A percentile compares a stretch with the other conserved stretches of the same genome.
These are phyloP conservation scores for Corbicula japonica DNA, from an alignment of 2,888 invertebrate genomes.

Conservation along the genomic window DNA sequence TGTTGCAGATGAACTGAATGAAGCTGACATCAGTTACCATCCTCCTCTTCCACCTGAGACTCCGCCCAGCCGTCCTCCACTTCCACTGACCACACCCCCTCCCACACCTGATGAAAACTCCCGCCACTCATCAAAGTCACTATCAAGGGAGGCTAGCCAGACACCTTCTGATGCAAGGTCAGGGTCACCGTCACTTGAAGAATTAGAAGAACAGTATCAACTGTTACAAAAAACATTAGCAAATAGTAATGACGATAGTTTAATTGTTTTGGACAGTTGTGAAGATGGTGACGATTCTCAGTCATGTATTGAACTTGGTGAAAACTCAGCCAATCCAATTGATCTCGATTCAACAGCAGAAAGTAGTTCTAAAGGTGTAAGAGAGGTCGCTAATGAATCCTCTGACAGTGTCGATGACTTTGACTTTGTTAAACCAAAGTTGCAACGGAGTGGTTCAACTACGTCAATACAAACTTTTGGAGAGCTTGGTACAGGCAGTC, in stretches of 20 bases:
- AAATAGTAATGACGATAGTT: slow-evolving; percentile 22
- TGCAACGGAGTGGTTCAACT: slow-evolving; percentile 61
- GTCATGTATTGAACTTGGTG: slow-evolving; percentile 38
- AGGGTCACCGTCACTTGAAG: slow-evolving; percentile 87
- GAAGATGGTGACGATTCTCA: slow-evolving; percentile 52
- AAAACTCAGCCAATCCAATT: slow-evolving; percentile 45
- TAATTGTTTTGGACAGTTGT: slow-evolving; percentile 64
- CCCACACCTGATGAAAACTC: slow-evolving; percentile 58
- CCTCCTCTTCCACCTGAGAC: slow-evolving; percentile 72
- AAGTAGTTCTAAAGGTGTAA: slow-evolving; percentile 31
- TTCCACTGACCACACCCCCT: slow-evolving; percentile 71
- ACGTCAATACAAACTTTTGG: slow-evolving; percentile 72
- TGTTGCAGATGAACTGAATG: slow-evolving; percentile 32
- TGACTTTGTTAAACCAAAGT: slow-evolving; percentile 45
- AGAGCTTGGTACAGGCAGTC: slow-evolving; percentile 71
- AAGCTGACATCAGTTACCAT: slow-evolving; percentile 8
- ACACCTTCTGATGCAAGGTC: slow-evolving; percentile 44
- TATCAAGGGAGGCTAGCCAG: slow-evolving; percentile 46
- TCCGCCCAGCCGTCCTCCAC: slow-evolving; percentile 71
- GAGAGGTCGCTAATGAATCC: slow-evolving; percentile 56
- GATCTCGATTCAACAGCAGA: slow-evolving; percentile 44
- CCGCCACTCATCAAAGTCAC: slow-evolving; percentile 29
- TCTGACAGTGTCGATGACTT: slow-evolving; percentile 39
- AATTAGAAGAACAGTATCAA: slow-evolving; percentile 91
- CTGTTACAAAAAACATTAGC: slow-evolving; percentile 87